A percentile compares a stretch with the other conserved stretches of the same genome.
phyloP scores from a whole-genome alignment of 1,140 invertebrate genomes.

The Diabrotica virgifera region DNA sequence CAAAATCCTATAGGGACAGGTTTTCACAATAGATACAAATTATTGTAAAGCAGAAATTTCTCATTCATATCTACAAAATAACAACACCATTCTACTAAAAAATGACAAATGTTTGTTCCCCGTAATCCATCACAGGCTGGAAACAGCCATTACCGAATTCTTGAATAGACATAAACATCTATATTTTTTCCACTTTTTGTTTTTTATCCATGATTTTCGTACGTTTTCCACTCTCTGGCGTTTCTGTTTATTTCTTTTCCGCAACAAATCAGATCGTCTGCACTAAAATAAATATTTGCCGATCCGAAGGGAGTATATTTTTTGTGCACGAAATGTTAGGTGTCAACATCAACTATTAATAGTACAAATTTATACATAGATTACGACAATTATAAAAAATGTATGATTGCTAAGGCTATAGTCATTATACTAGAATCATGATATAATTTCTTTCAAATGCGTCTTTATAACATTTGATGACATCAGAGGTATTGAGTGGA shows the following conservation, averaged over 20 bases:
- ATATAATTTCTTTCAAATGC: no score
- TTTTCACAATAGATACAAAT: background rate
- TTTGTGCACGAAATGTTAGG: no score
- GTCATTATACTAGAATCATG: no score
- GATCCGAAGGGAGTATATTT: background rate
- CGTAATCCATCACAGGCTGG: background rate
- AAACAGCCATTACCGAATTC: background rate
- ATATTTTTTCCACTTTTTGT: background rate
- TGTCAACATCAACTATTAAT: no score
- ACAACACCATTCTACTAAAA: background rate
- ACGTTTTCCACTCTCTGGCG: background rate
- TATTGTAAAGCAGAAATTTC: background rate
- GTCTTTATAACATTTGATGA: no score
- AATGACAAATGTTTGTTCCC: background rate
- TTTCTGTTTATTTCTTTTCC: background rate
- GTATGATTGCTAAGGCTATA: no score
- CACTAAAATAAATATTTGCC: background rate
- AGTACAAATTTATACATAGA: no score
- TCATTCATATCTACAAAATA: background rate
- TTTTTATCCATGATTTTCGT: background rate
- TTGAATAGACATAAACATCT: constrained; percentile 1
- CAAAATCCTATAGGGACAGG: background rate
- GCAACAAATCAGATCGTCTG: background rate
- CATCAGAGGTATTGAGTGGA: no score
- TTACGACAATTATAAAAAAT: no score